Conservation (phyloP, 1,140 invertebrate species). For the Lepidurus packardi region DNA sequence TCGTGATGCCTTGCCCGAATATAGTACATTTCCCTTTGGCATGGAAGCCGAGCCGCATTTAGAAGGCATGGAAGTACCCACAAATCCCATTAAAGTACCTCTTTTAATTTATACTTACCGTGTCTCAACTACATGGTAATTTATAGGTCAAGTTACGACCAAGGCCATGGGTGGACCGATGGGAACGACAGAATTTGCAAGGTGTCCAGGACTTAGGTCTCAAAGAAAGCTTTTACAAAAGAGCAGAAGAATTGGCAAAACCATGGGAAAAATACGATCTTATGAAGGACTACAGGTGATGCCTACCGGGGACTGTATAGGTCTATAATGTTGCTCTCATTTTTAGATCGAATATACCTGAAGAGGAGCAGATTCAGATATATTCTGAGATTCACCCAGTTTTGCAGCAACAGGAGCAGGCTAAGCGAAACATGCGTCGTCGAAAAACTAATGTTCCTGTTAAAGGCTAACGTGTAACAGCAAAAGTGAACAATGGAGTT, state of each 20-base stretch:
- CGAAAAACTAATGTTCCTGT: not conserved
- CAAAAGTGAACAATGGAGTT: conserved; percentile 15
- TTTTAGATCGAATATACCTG: conserved; percentile 64
- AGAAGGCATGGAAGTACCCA: conserved; percentile 69
- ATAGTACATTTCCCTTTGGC: conserved; percentile 86
- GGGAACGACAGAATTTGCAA: conserved; percentile 73
- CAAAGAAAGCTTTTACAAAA: conserved; percentile 55
- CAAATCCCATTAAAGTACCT: conserved; percentile 77
- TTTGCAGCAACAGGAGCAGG: conserved; percentile 61
- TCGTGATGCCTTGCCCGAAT: conserved; percentile 85
- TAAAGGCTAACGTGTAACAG: not conserved
- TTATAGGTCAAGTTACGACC: conserved; percentile 70
- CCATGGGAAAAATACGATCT: conserved; percentile 89
- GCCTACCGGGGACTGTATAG: not conserved
- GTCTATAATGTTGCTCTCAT: not conserved
- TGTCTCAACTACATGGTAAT: not conserved
- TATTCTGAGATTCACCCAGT: conserved; percentile 73
- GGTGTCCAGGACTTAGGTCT: conserved; percentile 63
- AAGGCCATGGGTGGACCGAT: conserved; percentile 75
- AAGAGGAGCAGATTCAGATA: conserved; percentile 79
- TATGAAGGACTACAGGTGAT: conserved; percentile 83
- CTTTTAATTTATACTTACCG: not conserved
- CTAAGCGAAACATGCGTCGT: conserved; percentile 60
- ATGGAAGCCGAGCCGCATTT: conserved; percentile 77
- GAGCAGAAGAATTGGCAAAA: conserved; percentile 54